Evolutionary conservation across 2,797 vertebrate species (phyloP).

Genomic region (Lepilemur ruficaudatus): DNA sequence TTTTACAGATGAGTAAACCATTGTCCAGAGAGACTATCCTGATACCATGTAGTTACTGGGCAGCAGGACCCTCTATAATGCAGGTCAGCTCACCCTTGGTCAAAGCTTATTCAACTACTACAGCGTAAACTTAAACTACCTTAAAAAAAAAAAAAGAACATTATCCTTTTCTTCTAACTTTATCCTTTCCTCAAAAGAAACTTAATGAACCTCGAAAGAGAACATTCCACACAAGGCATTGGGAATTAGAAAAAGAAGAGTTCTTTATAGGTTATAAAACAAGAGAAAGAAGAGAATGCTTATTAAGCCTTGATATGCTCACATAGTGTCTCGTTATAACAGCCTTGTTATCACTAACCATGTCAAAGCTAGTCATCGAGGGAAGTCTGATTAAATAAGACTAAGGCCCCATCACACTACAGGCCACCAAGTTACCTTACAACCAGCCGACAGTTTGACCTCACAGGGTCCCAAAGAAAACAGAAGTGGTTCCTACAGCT

Average conservation of each 20-base stretch:
- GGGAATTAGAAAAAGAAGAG: neutral
- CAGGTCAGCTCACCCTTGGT: neutral
- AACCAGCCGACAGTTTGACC: neutral
- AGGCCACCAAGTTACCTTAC: neutral
- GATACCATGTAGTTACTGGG: neutral
- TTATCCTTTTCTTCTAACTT: neutral
- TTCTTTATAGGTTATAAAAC: neutral
- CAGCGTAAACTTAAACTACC: neutral
- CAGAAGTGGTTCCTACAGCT: neutral
- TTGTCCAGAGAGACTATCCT: neutral
- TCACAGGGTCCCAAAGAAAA: neutral
- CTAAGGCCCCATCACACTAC: neutral
- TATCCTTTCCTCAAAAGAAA: neutral
- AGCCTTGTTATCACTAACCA: neutral
- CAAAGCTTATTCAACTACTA: neutral
- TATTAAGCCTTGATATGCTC: constrained; percentile 21
- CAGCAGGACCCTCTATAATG: neutral
- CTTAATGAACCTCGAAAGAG: neutral
- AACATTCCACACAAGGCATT: neutral
- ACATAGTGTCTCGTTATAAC: neutral
- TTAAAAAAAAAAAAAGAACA: neutral
- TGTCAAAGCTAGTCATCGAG: constrained; percentile 7
- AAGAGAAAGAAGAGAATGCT: neutral
- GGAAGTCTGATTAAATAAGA: constrained; percentile 35
- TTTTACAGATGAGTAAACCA: neutral